These are phyloP conservation scores for Globia sparganii DNA, from an alignment of 2,888 invertebrate genomes.

Conservation along the genomic window DNA sequence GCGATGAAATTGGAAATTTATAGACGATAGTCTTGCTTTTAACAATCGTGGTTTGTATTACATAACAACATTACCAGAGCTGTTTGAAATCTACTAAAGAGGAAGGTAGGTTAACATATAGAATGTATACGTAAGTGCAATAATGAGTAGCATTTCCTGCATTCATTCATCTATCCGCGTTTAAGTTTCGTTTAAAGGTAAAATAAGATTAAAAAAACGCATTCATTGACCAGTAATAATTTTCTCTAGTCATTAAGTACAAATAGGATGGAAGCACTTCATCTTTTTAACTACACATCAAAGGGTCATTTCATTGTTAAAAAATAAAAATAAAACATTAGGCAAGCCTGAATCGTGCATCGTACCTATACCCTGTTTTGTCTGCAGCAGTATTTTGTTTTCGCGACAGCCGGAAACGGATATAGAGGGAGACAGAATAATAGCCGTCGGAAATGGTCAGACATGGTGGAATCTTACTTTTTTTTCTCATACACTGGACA, in stretches of 20 bases:
- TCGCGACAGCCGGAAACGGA: constrained; percentile 89
- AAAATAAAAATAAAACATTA: constrained; percentile 50
- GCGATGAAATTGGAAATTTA: constrained; percentile 44
- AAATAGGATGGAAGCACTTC: constrained; percentile 33
- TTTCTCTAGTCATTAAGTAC: constrained; percentile 12
- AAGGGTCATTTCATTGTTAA: constrained; percentile 48
- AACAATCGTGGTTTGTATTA: constrained; percentile 16
- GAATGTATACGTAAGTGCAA: not conserved
- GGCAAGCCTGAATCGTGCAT: constrained; percentile 63
- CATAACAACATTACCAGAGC: not conserved
- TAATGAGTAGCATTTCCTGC: not conserved
- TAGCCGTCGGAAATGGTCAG: constrained; percentile 91
- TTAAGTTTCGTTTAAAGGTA: not conserved
- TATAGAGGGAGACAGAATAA: constrained; percentile 91
- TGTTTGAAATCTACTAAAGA: not conserved
- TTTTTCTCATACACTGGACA: constrained; percentile 86
- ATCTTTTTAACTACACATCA: constrained; percentile 39
- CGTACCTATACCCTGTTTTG: constrained; percentile 73
- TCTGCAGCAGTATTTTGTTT: constrained; percentile 87
- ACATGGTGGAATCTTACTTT: constrained; percentile 88
- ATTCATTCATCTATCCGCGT: not conserved
- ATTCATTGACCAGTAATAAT: constrained; percentile 37
- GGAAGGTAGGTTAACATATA: not conserved
- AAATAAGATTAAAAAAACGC: not conserved
- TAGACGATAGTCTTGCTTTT: constrained; percentile 5